Evolutionary conservation across 2,113 vertebrate species (phyloP).

Genomic region (Saccopteryx bilineata): DNA sequence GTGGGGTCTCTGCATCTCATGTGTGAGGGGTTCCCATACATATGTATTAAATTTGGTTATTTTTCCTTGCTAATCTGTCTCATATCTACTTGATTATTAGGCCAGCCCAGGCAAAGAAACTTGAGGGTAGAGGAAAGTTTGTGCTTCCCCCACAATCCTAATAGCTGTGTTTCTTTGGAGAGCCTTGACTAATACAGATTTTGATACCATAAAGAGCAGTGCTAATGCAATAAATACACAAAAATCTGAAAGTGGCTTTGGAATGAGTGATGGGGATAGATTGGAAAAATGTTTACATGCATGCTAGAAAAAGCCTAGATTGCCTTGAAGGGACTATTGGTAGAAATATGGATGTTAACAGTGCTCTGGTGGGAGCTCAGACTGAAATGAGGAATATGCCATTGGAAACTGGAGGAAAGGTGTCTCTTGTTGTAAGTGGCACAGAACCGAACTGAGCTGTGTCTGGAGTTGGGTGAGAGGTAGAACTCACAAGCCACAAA

Average conservation of each 20-base stretch:
- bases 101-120: not conserved
- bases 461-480: not conserved
- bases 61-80: not conserved
- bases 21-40: not conserved
- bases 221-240: not conserved
- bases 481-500: not conserved
- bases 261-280: not conserved
- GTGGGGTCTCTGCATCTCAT: not conserved
- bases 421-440: not conserved
- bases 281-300: not conserved
- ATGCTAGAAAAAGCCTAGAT: not conserved
- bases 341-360: not conserved
- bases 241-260: conserved; percentile 37
- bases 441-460: not conserved
- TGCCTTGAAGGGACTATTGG: not conserved
- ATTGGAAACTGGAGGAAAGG: not conserved
- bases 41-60: not conserved
- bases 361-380: not conserved
- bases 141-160: not conserved
- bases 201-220: not conserved
- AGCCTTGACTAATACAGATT: not conserved
- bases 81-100: not conserved
- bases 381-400: not conserved
- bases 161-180: not conserved
- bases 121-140: not conserved